phyloP scores from a whole-genome alignment of 2,888 invertebrate species.

The Anorthoa munda region DNA sequence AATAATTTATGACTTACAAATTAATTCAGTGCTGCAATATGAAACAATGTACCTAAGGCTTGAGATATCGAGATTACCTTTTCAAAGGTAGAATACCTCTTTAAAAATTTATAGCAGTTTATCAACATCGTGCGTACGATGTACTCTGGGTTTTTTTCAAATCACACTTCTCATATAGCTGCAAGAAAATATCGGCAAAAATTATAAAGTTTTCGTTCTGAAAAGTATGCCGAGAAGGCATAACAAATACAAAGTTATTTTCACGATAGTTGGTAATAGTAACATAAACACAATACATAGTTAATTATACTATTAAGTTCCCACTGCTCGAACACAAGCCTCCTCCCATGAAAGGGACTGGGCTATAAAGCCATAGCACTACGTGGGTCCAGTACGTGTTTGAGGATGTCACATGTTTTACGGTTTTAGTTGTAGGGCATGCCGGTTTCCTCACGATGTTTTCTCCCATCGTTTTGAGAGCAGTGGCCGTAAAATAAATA shows the following conservation, averaged over 20 bases:
- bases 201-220: constrained; percentile 8
- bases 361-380: too few species aligned
- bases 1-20: constrained; percentile 7
- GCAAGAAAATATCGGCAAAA: constrained; percentile 9
- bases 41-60: background rate
- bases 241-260: background rate
- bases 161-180: constrained; percentile 7
- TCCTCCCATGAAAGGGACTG: too few species aligned
- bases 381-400: too few species aligned
- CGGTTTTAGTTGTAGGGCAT: too few species aligned
- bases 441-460: too few species aligned
- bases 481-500: too few species aligned
- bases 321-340: too few species aligned
- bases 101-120: background rate
- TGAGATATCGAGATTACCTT: background rate
- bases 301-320: too few species aligned
- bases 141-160: background rate
- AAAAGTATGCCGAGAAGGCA: background rate
- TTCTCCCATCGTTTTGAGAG: too few species aligned
- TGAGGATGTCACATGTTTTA: too few species aligned
- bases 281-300: too few species aligned
- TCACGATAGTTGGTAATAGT: too few species aligned
- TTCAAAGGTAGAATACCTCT: constrained; percentile 10
- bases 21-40: background rate
- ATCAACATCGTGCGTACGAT: constrained; percentile 9